Percentiles rank a stretch among this genome's conserved stretches.
Conservation (phyloP, 1,140 invertebrate genomes). For the Liolophura sinensis region DNA sequence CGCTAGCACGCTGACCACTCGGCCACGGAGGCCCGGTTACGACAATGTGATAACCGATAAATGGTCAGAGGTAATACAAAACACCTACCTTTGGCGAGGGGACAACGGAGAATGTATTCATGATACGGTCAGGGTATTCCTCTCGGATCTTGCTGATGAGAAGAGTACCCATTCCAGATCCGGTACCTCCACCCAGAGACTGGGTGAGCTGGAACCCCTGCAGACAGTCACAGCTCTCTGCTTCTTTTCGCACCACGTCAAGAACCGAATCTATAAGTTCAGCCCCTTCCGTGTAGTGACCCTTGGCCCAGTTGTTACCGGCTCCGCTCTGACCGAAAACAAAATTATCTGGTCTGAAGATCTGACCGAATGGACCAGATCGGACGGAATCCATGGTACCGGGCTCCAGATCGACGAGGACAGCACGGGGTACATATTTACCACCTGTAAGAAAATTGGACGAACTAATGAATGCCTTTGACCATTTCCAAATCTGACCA, state of each 20-base stretch:
- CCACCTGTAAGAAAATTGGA: conserved; percentile 56
- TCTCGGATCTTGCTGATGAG: conserved; percentile 66
- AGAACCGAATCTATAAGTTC: conserved; percentile 77
- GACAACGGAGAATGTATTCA: conserved; percentile 89
- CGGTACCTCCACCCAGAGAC: conserved; percentile 69
- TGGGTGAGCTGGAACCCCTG: conserved; percentile 74
- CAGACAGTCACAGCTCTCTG: conserved; percentile 82
- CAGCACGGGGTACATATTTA: conserved; percentile 89
- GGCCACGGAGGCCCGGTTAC: too few relatives aligned
- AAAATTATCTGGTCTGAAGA: conserved; percentile 80
- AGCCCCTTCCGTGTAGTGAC: conserved; percentile 86
- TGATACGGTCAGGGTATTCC: conserved; percentile 82
- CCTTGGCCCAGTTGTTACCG: conserved; percentile 90
- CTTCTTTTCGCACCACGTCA: conserved; percentile 82
- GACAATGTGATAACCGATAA: too few relatives aligned
- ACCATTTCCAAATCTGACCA: too few relatives aligned
- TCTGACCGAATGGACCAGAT: conserved; percentile 83
- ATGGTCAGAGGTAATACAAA: too few relatives aligned
- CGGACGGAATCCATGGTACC: conserved; percentile 94
- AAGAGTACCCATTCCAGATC: conserved; percentile 65
- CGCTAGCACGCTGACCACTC: too few relatives aligned
- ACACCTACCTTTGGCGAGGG: conserved; percentile 80
- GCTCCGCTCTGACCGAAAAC: conserved; percentile 84
- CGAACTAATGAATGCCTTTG: too few relatives aligned
- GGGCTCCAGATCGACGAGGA: conserved; percentile 89